A percentile compares a stretch with the other conserved stretches of the same genome.
These are phyloP conservation scores for Eutrigla gurnardus DNA, from an alignment of 2,797 vertebrate genomes.

Conservation along the genomic window DNA sequence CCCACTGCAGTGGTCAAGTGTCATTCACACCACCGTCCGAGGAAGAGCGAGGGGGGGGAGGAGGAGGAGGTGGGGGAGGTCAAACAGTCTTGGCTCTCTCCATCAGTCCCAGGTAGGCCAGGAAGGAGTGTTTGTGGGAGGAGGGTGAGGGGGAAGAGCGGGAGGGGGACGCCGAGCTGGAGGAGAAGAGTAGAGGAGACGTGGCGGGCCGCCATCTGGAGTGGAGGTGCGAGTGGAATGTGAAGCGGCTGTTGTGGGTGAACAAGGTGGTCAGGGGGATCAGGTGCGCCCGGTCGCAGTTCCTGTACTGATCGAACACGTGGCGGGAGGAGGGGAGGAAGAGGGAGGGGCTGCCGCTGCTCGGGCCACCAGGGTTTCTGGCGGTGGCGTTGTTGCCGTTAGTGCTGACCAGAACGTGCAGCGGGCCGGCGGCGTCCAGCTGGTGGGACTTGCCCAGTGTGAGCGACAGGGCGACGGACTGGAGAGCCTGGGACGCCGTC, in stretches of 20 bases:
- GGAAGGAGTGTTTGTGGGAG: slow-evolving; percentile 98
- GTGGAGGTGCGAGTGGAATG: slow-evolving; percentile 92
- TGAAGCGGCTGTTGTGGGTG: slow-evolving; percentile 90
- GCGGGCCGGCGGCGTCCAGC: slow-evolving; percentile 43
- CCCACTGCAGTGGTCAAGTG: slow-evolving; percentile 73
- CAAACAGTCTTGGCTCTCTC: slow-evolving; percentile 96
- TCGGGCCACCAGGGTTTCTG: slow-evolving; percentile 81
- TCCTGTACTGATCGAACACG: slow-evolving; percentile 93
- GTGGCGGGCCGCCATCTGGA: slow-evolving; percentile 88
- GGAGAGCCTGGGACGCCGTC: slow-evolving; percentile 95
- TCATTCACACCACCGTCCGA: slow-evolving; percentile 70
- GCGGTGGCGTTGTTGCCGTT: slow-evolving; percentile 82
- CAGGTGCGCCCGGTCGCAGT: slow-evolving; percentile 95
- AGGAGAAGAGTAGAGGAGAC: slow-evolving; percentile 85
- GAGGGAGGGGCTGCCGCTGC: slow-evolving; percentile 81
- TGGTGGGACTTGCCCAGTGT: slow-evolving; percentile 82
- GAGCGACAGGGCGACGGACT: slow-evolving; percentile 94
- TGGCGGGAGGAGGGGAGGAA: slow-evolving; percentile 85
- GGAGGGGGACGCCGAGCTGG: slow-evolving; percentile 85
- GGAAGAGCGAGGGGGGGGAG: slow-evolving; percentile 43
- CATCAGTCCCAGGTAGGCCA: slow-evolving; percentile 97
- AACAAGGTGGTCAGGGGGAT: slow-evolving; percentile 98
- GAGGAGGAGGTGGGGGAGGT: slow-evolving; percentile 70
- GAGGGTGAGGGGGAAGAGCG: slow-evolving; percentile 84
- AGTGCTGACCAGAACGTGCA: slow-evolving; percentile 85